Base-by-base conservation (phyloP, 2,113 vertebrate species). In the Perca schrenkii region DNA sequence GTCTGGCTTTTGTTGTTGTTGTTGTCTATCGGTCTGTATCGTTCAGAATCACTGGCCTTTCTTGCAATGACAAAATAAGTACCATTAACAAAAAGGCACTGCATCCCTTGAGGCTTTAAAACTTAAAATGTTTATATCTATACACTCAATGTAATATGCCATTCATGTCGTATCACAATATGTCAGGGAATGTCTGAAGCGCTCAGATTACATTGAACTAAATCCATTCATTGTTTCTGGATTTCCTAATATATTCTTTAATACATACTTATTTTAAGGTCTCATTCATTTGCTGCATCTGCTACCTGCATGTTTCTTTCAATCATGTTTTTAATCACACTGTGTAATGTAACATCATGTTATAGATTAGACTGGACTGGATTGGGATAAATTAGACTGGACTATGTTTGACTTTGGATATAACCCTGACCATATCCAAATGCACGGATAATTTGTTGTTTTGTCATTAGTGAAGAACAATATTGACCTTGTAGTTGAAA, bases 1-100 rank as follows among this genome's bases (percentile, higher is more conserved):
- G 64, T 77, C 19, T 72, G 22, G 22, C 1, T 67, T 31, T 22
- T 46, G 17, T 47, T 46, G 2, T 46, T 10, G 15, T 67, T 74
- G 40, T 79, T 47, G 70, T 36, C 2, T 12, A 16, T 61, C 56
- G 71, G 52, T 73, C 68, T 74, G 67, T 49, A 25, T 63, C 13
- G 8, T 17, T 0, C 54, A 80, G 67, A 79, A 25, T 64, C 13
- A 2, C 31, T 56, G 5, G 22, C 19, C 75, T 47, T 15, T 34
- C 21, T 36, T 61, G 25, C 8, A 36, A 19, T 49, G 50, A 21
- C 69, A 69, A 8, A 21, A 16, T 36, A 43, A 66, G 36, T 21
- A 66, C 15, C 6, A 34, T 4, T n/a, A 15, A n/a, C 13, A n/a
- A 34, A 34, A 58, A 58, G 25, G 25, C 25, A 4, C 17, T 1